A percentile compares a stretch with the other conserved stretches of the same genome.
phyloP scores from a whole-genome alignment of 2,797 vertebrate genomes.

The Amblyopsis hoosieri region DNA sequence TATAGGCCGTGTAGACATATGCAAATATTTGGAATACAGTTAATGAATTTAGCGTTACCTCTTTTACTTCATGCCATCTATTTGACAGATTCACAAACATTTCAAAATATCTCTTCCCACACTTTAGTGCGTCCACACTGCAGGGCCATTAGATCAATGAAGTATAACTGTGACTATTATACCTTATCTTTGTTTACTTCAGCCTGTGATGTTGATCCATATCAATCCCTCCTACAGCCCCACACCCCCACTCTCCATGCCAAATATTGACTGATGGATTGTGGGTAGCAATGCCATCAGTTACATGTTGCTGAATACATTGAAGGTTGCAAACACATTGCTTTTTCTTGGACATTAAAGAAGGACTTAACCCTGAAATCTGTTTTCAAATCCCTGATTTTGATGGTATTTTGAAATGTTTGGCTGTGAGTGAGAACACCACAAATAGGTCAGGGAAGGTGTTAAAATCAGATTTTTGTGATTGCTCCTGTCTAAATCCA shows the following conservation, averaged over 20 bases:
- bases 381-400: constrained; percentile 51
- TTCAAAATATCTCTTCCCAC: not conserved
- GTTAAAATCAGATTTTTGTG: constrained; percentile 55
- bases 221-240: constrained; percentile 50
- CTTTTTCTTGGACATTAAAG: constrained; percentile 40
- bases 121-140: constrained; percentile 32
- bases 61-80: not conserved
- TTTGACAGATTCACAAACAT: not conserved
- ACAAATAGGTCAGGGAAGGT: constrained; percentile 31
- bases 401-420: constrained; percentile 38
- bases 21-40: no score
- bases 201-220: constrained; percentile 50
- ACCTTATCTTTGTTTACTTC: constrained; percentile 58
- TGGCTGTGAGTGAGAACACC: constrained; percentile 36
- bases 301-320: constrained; percentile 24
- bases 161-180: constrained; percentile 42
- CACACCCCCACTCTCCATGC: constrained; percentile 29
- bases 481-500: constrained; percentile 43
- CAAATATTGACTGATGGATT: constrained; percentile 50
- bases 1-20: no score
- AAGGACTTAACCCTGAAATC: constrained; percentile 43
- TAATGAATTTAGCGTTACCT: not conserved
- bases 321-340: constrained; percentile 19
- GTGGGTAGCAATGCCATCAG: constrained; percentile 27
- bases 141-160: constrained; percentile 36